Evolutionary conservation across 2,888 invertebrate genomes (phyloP), one percentile per base, ranked within the genome.

Genomic region (Conus canariensis): DNA sequence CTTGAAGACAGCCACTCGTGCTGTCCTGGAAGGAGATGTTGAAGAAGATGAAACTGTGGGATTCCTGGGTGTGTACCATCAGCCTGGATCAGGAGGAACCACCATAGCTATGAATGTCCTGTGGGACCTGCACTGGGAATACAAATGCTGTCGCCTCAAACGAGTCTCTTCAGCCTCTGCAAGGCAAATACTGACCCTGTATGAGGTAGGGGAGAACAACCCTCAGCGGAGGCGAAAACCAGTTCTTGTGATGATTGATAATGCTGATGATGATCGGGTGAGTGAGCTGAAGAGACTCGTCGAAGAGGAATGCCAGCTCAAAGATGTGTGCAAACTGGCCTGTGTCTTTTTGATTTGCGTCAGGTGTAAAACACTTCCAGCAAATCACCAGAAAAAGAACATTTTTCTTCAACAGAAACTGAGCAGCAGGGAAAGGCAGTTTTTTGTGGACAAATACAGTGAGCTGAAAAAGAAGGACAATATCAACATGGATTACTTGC

Each of bases 51-150:
- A 77, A 2, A 91, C 90, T 64, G 92, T 94, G 30, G 92, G 91
- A 25, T 85, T 89, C 19, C 92, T 94, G 16, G 90, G 87, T 14
- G 88, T 95, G 25, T 91, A 91, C 74, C 94, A 95, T 88, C 94
- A 95, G 85, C 94, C 95, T 56, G 94, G 94, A 2, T 93, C 95
- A 30, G 95, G 95, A 3, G 95, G 94, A 56, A 94, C 94, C 1
- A 95, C 95, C 5, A 90, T 93, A 67, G 93, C 94, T 45, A 93
- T 90, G 88, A 93, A 95, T 19, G 88, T 94, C 5, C 90, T 95
- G 14, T 95, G 95, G 95, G 92, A 93, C 45, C 90, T 94, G 56
- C 90, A 92, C 82, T 87, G 91, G 85, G 80, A 90, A 58, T 93
- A 93, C 74, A 89, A 94, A 67, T 94, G 95, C 85, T 93, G 93